A percentile compares a stretch with the other conserved stretches of the same genome.
These are phyloP conservation scores for Acrocephalus scirpaceus DNA, from an alignment of 2,797 vertebrate species.

Conservation along the genomic window DNA sequence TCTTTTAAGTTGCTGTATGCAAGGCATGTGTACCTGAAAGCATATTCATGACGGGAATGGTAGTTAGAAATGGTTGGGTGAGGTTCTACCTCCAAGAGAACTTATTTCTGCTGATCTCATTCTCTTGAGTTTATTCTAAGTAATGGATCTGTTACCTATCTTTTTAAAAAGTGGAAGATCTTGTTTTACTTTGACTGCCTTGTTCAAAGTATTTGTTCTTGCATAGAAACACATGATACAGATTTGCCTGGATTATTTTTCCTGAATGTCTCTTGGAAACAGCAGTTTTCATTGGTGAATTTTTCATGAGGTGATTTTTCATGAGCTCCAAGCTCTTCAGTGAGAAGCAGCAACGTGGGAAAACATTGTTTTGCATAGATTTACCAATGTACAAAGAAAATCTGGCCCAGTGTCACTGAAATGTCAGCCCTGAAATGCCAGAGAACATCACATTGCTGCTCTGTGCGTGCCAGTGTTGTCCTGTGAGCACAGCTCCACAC, in stretches of 20 bases:
- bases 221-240: background rate
- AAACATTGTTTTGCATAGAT: background rate
- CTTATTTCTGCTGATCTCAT: background rate
- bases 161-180: background rate
- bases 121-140: background rate
- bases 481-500: background rate
- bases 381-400: background rate
- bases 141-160: background rate
- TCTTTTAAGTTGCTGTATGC: background rate
- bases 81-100: background rate
- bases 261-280: background rate
- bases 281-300: background rate
- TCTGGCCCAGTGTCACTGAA: background rate
- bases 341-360: background rate
- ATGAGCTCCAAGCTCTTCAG: background rate
- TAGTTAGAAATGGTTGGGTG: background rate
- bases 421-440: background rate
- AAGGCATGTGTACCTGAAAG: accelerated
- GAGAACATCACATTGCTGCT: background rate
- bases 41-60: background rate
- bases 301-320: background rate
- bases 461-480: background rate
- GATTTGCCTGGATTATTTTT: background rate
- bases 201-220: background rate
- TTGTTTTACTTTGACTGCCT: background rate